phyloP scores from a whole-genome alignment of 2,888 invertebrate species.

The Hermaeophaga mercurialis region DNA sequence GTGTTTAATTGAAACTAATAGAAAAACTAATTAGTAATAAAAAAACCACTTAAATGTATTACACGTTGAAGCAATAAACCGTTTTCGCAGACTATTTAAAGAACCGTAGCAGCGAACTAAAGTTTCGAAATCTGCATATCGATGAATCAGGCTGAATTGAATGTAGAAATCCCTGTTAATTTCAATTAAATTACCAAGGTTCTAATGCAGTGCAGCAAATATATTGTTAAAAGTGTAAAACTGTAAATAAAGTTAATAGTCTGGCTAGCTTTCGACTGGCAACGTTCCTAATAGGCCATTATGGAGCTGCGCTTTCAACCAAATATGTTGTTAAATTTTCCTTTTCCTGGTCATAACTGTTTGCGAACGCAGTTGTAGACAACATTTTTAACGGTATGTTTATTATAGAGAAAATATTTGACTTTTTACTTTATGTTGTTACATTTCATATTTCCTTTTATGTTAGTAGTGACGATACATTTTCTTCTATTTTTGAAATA shows the following conservation, averaged over 20 bases:
- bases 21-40: no score
- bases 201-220: constrained; percentile 34
- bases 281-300: constrained; percentile 45
- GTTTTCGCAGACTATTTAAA: constrained; percentile 2
- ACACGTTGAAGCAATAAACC: not conserved
- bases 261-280: constrained; percentile 41
- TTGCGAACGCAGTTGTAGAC: constrained; percentile 38
- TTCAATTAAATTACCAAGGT: constrained; percentile 30
- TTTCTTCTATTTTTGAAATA: no score
- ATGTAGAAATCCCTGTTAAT: constrained; percentile 28
- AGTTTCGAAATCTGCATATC: constrained; percentile 5
- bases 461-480: no score
- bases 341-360: constrained; percentile 38
- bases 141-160: constrained; percentile 22
- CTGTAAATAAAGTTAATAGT: constrained; percentile 41
- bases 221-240: constrained; percentile 38
- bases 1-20: no score
- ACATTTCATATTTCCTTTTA: no score
- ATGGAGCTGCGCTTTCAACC: constrained; percentile 38
- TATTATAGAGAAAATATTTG: constrained; percentile 15
- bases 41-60: not conserved
- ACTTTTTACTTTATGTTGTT: not conserved
- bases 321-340: constrained; percentile 41
- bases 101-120: not conserved
- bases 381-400: constrained; percentile 32